These are phyloP conservation scores for Dasyurus viverrinus DNA, from an alignment of 2,113 vertebrate species.

Conservation along the genomic window DNA sequence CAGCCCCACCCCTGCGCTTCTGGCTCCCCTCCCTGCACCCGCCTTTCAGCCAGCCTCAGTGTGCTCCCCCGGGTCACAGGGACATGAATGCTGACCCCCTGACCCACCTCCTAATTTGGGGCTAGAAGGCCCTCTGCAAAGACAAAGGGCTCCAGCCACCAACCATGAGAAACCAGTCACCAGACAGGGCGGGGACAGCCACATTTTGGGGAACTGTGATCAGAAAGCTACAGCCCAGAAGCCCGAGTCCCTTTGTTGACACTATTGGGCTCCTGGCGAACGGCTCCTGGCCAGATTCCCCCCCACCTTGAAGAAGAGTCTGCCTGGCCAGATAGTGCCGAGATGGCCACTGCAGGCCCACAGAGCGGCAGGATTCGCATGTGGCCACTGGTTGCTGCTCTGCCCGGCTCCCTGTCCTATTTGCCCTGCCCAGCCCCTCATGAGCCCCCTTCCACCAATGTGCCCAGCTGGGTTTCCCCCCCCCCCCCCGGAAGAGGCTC, in stretches of 20 bases:
- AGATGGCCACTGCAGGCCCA: not conserved
- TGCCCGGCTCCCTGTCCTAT: not conserved
- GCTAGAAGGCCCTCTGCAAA: slow-evolving; percentile 37
- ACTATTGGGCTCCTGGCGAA: not conserved
- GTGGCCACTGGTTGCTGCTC: slow-evolving; percentile 2
- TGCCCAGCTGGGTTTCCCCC: not conserved
- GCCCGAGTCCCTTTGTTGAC: slow-evolving; percentile 42
- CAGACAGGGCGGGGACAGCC: slow-evolving; percentile 18
- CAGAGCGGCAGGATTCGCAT: slow-evolving; percentile 5
- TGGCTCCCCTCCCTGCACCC: slow-evolving; percentile 22
- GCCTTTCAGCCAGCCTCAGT: slow-evolving; percentile 54
- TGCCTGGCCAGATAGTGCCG: slow-evolving; percentile 9
- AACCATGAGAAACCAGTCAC: slow-evolving; percentile 41
- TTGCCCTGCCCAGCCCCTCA: not conserved
- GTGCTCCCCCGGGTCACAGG: slow-evolving; percentile 34
- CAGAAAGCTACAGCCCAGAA: not conserved
- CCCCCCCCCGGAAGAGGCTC: not conserved
- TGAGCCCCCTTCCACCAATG: too few species aligned
- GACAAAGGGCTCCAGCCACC: slow-evolving; percentile 10
- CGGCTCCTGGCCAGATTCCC: too few species aligned
- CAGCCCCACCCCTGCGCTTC: slow-evolving; percentile 17
- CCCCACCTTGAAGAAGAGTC: slow-evolving; percentile 2
- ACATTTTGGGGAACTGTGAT: slow-evolving; percentile 39
- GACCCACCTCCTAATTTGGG: slow-evolving; percentile 34
- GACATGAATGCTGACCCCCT: slow-evolving; percentile 39